These are phyloP conservation scores for Eptatretus atami DNA, from an alignment of 2,797 vertebrate genomes.

Conservation along the genomic window DNA sequence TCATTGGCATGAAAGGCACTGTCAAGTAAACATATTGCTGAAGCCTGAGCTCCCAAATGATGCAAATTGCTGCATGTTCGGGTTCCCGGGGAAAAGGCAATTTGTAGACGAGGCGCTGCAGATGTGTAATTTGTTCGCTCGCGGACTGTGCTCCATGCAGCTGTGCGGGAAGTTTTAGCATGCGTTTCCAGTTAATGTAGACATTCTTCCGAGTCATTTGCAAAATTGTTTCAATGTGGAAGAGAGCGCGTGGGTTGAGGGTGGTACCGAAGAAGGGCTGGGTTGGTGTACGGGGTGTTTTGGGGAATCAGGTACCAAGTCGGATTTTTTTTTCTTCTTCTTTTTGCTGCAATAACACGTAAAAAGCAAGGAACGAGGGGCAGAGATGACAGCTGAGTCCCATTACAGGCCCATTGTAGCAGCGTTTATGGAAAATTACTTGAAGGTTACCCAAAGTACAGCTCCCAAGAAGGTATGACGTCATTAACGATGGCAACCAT, in stretches of 20 bases:
- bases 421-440: constrained; percentile 5
- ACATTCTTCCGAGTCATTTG: constrained; percentile 6
- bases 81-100: constrained; percentile 1
- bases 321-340: no score
- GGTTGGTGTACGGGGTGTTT: neutral
- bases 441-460: constrained; percentile 5
- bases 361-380: neutral
- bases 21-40: constrained; percentile 4
- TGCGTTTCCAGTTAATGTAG: constrained; percentile 1
- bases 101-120: constrained; percentile 1
- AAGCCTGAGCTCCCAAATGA: constrained; percentile 1
- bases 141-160: neutral
- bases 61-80: constrained; percentile 1
- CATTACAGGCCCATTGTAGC: constrained; percentile 4
- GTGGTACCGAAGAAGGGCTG: neutral
- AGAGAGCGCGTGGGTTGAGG: neutral
- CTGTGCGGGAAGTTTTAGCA: constrained; percentile 5
- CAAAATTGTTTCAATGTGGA: constrained; percentile 4
- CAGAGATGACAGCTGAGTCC: constrained; percentile 3
- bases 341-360: neutral
- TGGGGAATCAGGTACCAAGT: constrained; percentile 1
- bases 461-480: neutral
- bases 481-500: neutral
- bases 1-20: neutral
- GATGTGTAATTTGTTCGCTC: constrained; percentile 2